Evolutionary conservation across 1,140 invertebrate genomes (phyloP).

Genomic region (Yoshiicerus persimilis): DNA sequence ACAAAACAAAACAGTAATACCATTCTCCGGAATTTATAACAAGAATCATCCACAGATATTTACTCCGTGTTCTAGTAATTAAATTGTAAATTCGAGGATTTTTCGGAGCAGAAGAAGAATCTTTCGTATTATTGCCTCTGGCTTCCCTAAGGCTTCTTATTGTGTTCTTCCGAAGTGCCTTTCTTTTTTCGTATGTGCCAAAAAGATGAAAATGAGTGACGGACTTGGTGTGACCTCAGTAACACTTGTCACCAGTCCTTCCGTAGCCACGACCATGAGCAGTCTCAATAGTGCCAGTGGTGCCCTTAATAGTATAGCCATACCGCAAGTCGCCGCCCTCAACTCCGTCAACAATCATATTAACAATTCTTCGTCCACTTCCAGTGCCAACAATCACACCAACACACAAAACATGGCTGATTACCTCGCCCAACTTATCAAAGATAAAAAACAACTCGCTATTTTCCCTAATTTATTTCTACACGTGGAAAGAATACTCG

Average conservation of each 20-base stretch:
- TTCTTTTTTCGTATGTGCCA: slow-evolving; percentile 42
- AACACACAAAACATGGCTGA: slow-evolving; percentile 96
- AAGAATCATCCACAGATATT: too few relatives aligned
- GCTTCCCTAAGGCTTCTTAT: background rate
- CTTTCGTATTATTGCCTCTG: too few relatives aligned
- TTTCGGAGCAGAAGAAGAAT: too few relatives aligned
- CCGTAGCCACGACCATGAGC: slow-evolving; percentile 35
- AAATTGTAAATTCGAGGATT: too few relatives aligned
- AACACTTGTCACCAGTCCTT: slow-evolving; percentile 44
- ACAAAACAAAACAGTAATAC: too few relatives aligned
- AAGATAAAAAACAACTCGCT: slow-evolving; percentile 99
- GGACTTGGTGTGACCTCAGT: slow-evolving; percentile 48
- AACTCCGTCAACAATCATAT: slow-evolving; percentile 39
- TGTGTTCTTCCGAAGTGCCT: slow-evolving; percentile 26
- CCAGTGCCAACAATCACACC: slow-evolving; percentile 58
- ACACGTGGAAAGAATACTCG: slow-evolving; percentile 96
- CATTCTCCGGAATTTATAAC: too few relatives aligned
- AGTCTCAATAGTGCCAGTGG: slow-evolving; percentile 35
- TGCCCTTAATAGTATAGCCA: slow-evolving; percentile 14
- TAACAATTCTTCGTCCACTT: slow-evolving; percentile 23
- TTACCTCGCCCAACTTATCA: slow-evolving; percentile 99
- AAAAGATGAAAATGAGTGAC: slow-evolving; percentile 50
- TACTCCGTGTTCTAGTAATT: too few relatives aligned
- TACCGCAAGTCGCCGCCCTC: background rate
- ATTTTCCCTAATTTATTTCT: slow-evolving; percentile 99